Conservation (phyloP, 2,797 vertebrate species). For the Sebastes minor region DNA sequence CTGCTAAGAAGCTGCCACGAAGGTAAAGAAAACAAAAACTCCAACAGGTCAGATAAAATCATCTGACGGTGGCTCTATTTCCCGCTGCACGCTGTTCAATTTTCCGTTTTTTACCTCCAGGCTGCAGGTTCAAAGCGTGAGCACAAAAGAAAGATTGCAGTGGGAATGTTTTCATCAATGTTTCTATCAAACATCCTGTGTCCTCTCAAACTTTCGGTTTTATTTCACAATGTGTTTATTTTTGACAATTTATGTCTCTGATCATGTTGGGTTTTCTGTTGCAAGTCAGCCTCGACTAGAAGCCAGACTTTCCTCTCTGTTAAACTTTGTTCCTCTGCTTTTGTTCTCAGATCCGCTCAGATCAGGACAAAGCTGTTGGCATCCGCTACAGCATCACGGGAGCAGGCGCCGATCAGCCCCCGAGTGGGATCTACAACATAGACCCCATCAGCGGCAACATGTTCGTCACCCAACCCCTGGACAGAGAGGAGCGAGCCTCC, state of each 20-base stretch:
- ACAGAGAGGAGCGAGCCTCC: conserved; percentile 94
- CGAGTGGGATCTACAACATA: conserved; percentile 96
- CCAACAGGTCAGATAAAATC: conserved; percentile 9
- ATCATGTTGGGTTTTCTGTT: conserved; percentile 23
- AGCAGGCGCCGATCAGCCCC: conserved; percentile 96
- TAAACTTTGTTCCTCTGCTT: conserved; percentile 41
- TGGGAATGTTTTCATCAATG: conserved; percentile 19
- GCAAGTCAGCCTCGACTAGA: background rate
- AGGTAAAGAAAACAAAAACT: conserved; percentile 72
- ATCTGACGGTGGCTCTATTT: background rate
- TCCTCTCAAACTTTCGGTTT: background rate
- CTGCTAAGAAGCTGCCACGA: background rate
- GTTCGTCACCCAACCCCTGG: conserved; percentile 96
- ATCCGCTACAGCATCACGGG: conserved; percentile 99
- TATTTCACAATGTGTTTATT: conserved; percentile 7
- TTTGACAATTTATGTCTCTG: conserved; percentile 14
- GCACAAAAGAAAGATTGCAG: conserved; percentile 26
- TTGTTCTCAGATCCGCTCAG: conserved; percentile 91
- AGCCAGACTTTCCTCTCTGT: background rate
- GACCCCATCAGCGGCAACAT: conserved; percentile 96
- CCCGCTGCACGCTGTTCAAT: conserved; percentile 8
- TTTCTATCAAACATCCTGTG: conserved; percentile 20
- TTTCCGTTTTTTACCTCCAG: conserved; percentile 31
- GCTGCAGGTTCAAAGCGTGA: conserved; percentile 32
- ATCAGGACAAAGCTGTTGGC: conserved; percentile 96